Evolutionary conservation across 1,140 invertebrate species (phyloP), one percentile per base, ranked within the genome.

Genomic region (Drosophila littoralis): DNA sequence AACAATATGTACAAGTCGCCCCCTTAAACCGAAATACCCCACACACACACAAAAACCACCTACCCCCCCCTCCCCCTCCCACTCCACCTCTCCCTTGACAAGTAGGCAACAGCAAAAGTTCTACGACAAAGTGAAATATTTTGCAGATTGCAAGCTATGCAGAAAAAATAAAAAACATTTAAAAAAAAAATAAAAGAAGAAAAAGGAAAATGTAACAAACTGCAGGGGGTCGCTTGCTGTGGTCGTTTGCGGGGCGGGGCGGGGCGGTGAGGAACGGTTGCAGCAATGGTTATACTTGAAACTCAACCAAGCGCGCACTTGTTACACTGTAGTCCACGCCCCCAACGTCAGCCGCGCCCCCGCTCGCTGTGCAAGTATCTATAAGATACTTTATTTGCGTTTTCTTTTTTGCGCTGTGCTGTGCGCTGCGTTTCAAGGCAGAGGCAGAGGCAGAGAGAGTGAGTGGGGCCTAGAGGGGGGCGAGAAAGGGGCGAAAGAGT

Each of bases 371-470:
- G 15, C 35, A 35, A 57, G 68, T 78, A 75, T 76, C 79, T 77
- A 73, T 65, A 83, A 86, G 84, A 83, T 83, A 83, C 61, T 48
- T 48, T 48, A 86, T 83, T 79, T 86, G 70, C 83, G 68, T 86
- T 75, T 74, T 84, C 80, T 73, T 7, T 28, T 32, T 28, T 22
- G 43, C 46, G 22, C 22, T 28, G 0, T 28, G 22, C 22, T 50
- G 9, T n/a, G 32, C 13, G 51, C 51, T 35, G 51, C 7, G 36
- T 36, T 57, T 17, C 32, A 46, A 63, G 46, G 33, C 28, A 51
- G 32, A 13, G 51, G 9, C 13, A 12, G 12, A 38, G 6, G 36
- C 43, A n/a, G 13, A 22, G 22, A 35, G 38, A n/a, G 8, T 13
- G 28, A 28, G 42, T 1, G 15, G 46, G 6, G 66, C 2, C 10